phyloP scores from a whole-genome alignment of 1,140 invertebrate species.

The Agrilus planipennis region DNA sequence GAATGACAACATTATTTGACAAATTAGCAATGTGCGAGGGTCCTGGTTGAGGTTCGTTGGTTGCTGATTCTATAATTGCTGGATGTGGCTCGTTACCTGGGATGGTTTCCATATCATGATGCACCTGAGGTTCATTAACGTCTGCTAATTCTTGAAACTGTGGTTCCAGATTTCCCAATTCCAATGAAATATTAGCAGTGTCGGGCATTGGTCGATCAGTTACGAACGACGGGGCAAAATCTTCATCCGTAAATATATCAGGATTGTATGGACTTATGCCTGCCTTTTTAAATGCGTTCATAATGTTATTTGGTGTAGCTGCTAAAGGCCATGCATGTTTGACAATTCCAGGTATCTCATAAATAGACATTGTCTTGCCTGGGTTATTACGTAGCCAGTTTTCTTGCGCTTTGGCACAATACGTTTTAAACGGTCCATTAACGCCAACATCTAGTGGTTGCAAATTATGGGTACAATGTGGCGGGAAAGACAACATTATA shows the following conservation, averaged over 20 bases:
- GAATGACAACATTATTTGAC: not conserved
- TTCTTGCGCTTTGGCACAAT: slow-evolving; percentile 24
- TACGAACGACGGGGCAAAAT: slow-evolving; percentile 24
- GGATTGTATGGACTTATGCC: slow-evolving; percentile 32
- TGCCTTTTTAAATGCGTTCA: slow-evolving; percentile 30
- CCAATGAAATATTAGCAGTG: not conserved
- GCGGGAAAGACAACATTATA: slow-evolving; percentile 31
- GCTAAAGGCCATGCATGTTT: slow-evolving; percentile 29
- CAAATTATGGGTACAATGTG: slow-evolving; percentile 30
- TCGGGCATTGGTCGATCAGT: slow-evolving; percentile 25
- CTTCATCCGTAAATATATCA: slow-evolving; percentile 26
- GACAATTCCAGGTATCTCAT: slow-evolving; percentile 34
- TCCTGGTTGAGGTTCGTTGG: not conserved
- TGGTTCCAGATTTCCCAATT: too few relatives aligned
- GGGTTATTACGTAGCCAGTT: slow-evolving; percentile 35
- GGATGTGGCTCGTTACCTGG: not conserved
- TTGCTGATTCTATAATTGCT: too few relatives aligned
- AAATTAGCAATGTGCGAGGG: not conserved
- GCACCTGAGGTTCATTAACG: too few relatives aligned
- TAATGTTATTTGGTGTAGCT: slow-evolving; percentile 32
- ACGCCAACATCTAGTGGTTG: slow-evolving; percentile 24
- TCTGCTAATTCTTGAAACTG: too few relatives aligned
- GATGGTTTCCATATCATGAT: too few relatives aligned
- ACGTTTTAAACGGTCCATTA: slow-evolving; percentile 30
- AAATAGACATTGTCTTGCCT: slow-evolving; percentile 36